A percentile compares a stretch with the other conserved stretches of the same genome.
Evolutionary conservation across 2,888 invertebrate genomes (phyloP).

Genomic region (Cosmia pyralina): DNA sequence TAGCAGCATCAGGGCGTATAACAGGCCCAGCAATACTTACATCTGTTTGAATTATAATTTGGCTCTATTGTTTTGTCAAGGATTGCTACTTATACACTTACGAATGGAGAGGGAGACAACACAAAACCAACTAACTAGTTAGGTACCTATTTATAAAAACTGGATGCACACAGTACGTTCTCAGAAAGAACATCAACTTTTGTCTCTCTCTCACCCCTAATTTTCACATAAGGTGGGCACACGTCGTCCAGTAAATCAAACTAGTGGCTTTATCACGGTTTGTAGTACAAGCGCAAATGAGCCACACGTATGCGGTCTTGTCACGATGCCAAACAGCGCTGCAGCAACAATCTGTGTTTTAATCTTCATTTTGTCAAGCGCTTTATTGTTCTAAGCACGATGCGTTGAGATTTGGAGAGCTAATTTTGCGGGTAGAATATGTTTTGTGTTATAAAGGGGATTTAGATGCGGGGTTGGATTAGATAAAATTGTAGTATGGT

Average conservation of each 20-base stretch:
- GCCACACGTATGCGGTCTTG: constrained; percentile 40
- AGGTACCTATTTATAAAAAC: too few species aligned
- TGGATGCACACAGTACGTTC: neutral
- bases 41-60: too few species aligned
- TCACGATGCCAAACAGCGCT: constrained; percentile 55
- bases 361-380: constrained; percentile 42
- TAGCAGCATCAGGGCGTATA: too few species aligned
- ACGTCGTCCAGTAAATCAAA: constrained; percentile 40
- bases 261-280: constrained; percentile 45
- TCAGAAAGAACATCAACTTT: neutral
- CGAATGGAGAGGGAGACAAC: too few species aligned
- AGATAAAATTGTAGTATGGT: constrained; percentile 7
- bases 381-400: constrained; percentile 45
- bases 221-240: neutral
- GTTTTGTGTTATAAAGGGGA: constrained; percentile 10
- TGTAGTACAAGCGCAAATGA: constrained; percentile 50
- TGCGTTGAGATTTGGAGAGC: constrained; percentile 25
- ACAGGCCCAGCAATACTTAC: too few species aligned
- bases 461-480: constrained; percentile 1
- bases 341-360: constrained; percentile 51
- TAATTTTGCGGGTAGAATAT: constrained; percentile 30
- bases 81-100: too few species aligned
- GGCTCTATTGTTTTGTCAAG: too few species aligned
- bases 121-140: too few species aligned
- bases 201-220: neutral